Base-by-base conservation (phyloP, 2,113 vertebrate species). In the Numida meleagris region DNA sequence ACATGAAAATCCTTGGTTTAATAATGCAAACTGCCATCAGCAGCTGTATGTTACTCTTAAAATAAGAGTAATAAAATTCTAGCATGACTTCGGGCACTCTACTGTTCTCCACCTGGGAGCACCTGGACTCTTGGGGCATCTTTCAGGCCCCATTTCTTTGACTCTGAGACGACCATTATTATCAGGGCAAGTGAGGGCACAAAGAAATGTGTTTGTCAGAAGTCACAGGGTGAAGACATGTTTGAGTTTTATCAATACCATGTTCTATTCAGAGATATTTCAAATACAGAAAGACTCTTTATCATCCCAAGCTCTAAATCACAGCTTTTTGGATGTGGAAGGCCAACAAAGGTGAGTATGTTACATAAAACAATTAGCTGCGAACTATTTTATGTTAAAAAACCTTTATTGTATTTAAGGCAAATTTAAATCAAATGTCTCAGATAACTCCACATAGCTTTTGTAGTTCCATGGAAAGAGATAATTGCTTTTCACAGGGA, bases 381-480 rank as follows among this genome's bases (percentile, higher is more conserved):
- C 17, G 87, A 90, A 66, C 1, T 79, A 50, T 38, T 89, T 76
- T 82, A 40, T 45, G 79, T 50, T 50, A 12, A 66, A 76, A 62
- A 83, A 87, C 16, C 6, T 48, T 68, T 14, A 21, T 73, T 87
- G 10, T 63, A 67, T 73, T 91, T 46, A 81, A 88, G 33, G 18
- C 4, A 81, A 74, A 67, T 91, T 55, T 71, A 40, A 89, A 82
- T 31, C 53, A 67, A 92, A 57, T 43, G 14, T 36, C 46, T 65
- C 4, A 43, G 43, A 81, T 81, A 40, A 8, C 23, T 68, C 38
- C 29, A 31, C 23, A 63, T 34, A 65, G 9, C 43, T 95, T 94
- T 93, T 91, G 74, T 81, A 27, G 51, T 87, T 89, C 68, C 74
- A 38, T 88, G 53, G 58, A 78, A 93, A 88, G 46, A 91, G n/a